A percentile compares a stretch with the other conserved stretches of the same genome.
These are phyloP conservation scores for Microplitis deprimator DNA, from an alignment of 2,888 invertebrate genomes.

Conservation along the genomic window DNA sequence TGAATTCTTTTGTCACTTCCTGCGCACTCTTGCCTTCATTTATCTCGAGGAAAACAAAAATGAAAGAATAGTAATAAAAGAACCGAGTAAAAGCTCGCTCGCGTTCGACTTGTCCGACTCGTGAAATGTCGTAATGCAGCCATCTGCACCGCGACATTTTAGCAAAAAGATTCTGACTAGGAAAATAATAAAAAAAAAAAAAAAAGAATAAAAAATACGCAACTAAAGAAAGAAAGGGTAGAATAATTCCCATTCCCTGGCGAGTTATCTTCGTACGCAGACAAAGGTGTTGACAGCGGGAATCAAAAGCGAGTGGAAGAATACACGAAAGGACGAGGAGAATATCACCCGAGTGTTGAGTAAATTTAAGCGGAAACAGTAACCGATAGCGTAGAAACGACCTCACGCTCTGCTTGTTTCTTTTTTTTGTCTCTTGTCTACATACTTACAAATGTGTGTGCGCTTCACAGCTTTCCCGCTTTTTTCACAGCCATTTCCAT, in stretches of 20 bases:
- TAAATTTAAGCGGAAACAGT: conserved; percentile 15
- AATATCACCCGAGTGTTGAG: conserved; percentile 19
- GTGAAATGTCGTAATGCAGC: conserved; percentile 27
- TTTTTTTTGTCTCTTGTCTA: conserved; percentile 7
- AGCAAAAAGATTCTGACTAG: conserved; percentile 18
- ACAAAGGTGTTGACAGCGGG: conserved; percentile 27
- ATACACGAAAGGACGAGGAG: not conserved
- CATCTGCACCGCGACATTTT: conserved; percentile 20
- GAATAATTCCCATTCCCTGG: conserved; percentile 4
- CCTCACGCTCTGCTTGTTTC: conserved; percentile 24
- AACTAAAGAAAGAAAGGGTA: conserved; percentile 27
- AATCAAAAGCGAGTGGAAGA: conserved; percentile 9
- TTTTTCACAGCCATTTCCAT: conserved; percentile 16
- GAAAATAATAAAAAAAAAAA: conserved; percentile 16
- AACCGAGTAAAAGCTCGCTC: not conserved
- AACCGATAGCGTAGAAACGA: conserved; percentile 23
- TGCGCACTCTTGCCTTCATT: conserved; percentile 19
- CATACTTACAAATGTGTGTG: conserved; percentile 14
- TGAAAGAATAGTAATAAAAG: not conserved
- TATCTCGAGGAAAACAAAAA: not conserved
- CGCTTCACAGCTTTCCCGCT: conserved; percentile 18
- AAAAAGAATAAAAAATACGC: conserved; percentile 27
- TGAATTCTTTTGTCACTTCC: conserved; percentile 30
- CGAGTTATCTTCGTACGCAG: conserved; percentile 1
- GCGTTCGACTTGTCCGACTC: conserved; percentile 14